Conservation (phyloP, 2,888 invertebrate genomes). For the Platycnemis pennipes region DNA sequence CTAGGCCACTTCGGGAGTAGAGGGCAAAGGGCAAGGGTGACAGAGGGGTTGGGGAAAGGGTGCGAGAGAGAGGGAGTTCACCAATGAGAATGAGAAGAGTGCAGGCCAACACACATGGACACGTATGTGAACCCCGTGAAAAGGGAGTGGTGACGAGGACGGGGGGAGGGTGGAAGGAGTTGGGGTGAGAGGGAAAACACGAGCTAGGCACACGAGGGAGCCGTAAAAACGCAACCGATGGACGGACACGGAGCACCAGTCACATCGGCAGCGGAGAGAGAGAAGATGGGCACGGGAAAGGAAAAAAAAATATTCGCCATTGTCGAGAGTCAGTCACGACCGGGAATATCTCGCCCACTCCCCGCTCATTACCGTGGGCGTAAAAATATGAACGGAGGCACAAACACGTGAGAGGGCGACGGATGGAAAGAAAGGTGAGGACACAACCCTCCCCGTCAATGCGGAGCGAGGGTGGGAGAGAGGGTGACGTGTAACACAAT, state of each 20-base stretch:
- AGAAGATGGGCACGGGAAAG: not conserved
- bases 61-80: not conserved
- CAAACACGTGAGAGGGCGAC: not conserved
- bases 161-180: not conserved
- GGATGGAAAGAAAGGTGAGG: not conserved
- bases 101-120: not conserved
- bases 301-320: slow-evolving; percentile 8
- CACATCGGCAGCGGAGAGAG: not conserved
- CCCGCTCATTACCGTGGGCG: slow-evolving; percentile 23
- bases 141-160: not conserved
- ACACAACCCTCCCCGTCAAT: slow-evolving; percentile 54
- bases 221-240: slow-evolving; percentile 58
- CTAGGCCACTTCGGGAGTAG: not conserved
- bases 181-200: not conserved
- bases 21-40: not conserved
- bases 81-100: not conserved
- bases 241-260: not conserved
- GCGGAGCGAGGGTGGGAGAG: not conserved
- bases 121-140: not conserved
- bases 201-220: slow-evolving; percentile 7
- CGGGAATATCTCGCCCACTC: slow-evolving; percentile 31
- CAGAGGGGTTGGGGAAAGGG: not conserved
- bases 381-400: slow-evolving; percentile 42
- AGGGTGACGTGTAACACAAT: slow-evolving; percentile 37
- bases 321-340: slow-evolving; percentile 53